These are phyloP conservation scores for Apamea epomidion DNA, from an alignment of 2,888 invertebrate species.

Conservation along the genomic window DNA sequence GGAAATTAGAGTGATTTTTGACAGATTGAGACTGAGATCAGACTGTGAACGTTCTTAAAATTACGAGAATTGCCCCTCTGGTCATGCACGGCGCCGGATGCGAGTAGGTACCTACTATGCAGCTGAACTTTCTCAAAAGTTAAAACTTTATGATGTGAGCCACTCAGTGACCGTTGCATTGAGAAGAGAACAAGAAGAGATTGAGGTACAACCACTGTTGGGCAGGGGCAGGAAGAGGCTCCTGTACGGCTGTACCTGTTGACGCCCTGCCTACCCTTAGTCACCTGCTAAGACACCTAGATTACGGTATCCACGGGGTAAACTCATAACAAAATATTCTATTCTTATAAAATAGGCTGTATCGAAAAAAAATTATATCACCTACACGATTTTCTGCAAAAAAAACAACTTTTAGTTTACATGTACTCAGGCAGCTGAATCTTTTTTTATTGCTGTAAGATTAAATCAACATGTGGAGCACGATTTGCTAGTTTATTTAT, in stretches of 20 bases:
- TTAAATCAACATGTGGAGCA: constrained; percentile 38
- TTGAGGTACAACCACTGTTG: not conserved
- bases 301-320: not conserved
- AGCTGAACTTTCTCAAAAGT: too few relatives aligned
- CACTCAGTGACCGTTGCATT: not conserved
- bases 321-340: not conserved
- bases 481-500: constrained; percentile 44
- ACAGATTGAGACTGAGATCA: too few relatives aligned
- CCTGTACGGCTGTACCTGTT: too few relatives aligned
- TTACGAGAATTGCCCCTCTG: too few relatives aligned
- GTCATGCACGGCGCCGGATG: too few relatives aligned
- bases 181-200: too few relatives aligned
- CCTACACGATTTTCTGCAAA: not conserved
- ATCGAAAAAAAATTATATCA: not conserved
- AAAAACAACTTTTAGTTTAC: not conserved
- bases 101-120: too few relatives aligned
- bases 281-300: not conserved
- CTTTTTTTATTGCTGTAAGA: constrained; percentile 13
- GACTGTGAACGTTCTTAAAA: too few relatives aligned
- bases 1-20: too few relatives aligned
- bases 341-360: too few relatives aligned
- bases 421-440: not conserved
- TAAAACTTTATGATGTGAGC: not conserved
- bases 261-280: not conserved
- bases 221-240: too few relatives aligned